These are phyloP conservation scores for Alectura lathami DNA, from an alignment of 2,113 vertebrate species.

Conservation along the genomic window DNA sequence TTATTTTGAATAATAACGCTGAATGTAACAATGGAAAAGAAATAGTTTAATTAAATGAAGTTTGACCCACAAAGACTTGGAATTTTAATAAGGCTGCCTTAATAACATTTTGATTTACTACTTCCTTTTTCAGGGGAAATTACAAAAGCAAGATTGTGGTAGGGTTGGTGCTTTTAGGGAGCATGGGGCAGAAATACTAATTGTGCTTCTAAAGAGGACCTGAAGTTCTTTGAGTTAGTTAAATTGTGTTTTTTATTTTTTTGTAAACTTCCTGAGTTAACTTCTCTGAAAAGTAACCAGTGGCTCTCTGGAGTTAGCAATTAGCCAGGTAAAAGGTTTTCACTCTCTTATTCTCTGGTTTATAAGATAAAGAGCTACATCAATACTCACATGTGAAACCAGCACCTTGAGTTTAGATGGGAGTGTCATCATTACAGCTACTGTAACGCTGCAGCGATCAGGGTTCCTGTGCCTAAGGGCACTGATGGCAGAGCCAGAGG, in stretches of 20 bases:
- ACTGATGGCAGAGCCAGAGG: not conserved
- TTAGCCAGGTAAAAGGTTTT: not conserved
- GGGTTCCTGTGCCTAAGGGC: not conserved
- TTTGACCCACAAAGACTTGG: not conserved
- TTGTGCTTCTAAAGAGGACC: not conserved
- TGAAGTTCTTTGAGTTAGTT: not conserved
- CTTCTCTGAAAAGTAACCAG: not conserved
- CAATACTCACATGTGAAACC: not conserved
- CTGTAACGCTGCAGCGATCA: not conserved
- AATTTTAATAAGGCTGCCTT: conserved; percentile 4
- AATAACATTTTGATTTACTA: conserved; percentile 9
- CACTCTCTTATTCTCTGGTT: not conserved
- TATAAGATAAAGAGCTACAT: not conserved
- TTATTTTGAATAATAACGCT: conserved; percentile 3
- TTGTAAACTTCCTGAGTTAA: not conserved
- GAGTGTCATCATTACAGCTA: not conserved
- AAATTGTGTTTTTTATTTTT: not conserved
- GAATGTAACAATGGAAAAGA: not conserved
- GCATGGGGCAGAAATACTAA: not conserved
- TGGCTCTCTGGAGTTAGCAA: not conserved
- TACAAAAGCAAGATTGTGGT: not conserved
- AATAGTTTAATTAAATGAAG: conserved; percentile 22
- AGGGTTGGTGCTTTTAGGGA: not conserved
- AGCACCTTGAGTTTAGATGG: not conserved
- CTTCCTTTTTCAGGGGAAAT: conserved; percentile 13